Percentiles rank a stretch among this genome's conserved stretches.
These are phyloP conservation scores for Typhlichthys eigenmanni DNA, from an alignment of 2,797 vertebrate species.

Conservation along the genomic window DNA sequence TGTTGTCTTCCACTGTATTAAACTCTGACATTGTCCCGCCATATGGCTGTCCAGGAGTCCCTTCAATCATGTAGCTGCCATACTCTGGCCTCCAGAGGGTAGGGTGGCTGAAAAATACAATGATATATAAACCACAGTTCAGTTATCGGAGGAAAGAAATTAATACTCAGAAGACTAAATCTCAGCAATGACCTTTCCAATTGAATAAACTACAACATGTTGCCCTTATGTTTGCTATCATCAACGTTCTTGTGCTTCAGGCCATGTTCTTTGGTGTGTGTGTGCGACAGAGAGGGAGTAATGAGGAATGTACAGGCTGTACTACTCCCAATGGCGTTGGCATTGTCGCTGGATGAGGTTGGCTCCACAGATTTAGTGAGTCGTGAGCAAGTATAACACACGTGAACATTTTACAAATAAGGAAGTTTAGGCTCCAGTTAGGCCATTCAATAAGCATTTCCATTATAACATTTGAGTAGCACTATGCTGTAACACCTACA, in stretches of 20 bases:
- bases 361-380: slow-evolving; percentile 51
- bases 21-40: slow-evolving; percentile 98
- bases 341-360: slow-evolving; percentile 52
- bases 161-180: background rate
- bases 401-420: slow-evolving; percentile 52
- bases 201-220: slow-evolving; percentile 14
- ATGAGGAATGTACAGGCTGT: slow-evolving; percentile 71
- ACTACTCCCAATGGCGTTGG: slow-evolving; percentile 59
- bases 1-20: slow-evolving; percentile 98
- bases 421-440: slow-evolving; percentile 15
- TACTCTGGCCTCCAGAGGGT: slow-evolving; percentile 99
- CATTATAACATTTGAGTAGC: background rate
- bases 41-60: slow-evolving; percentile 95
- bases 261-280: slow-evolving; percentile 54
- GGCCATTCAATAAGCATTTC: slow-evolving; percentile 1
- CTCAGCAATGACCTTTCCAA: slow-evolving; percentile 19
- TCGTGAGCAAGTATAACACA: slow-evolving; percentile 59
- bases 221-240: slow-evolving; percentile 14
- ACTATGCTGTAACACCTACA: background rate
- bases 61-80: slow-evolving; percentile 98
- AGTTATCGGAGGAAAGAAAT: slow-evolving; percentile 2
- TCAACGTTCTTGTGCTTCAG: slow-evolving; percentile 42
- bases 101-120: slow-evolving; percentile 83
- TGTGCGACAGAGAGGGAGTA: slow-evolving; percentile 71
- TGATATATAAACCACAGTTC: background rate